Conservation (phyloP, 2,113 vertebrate species). For the Pandion haliaetus region DNA sequence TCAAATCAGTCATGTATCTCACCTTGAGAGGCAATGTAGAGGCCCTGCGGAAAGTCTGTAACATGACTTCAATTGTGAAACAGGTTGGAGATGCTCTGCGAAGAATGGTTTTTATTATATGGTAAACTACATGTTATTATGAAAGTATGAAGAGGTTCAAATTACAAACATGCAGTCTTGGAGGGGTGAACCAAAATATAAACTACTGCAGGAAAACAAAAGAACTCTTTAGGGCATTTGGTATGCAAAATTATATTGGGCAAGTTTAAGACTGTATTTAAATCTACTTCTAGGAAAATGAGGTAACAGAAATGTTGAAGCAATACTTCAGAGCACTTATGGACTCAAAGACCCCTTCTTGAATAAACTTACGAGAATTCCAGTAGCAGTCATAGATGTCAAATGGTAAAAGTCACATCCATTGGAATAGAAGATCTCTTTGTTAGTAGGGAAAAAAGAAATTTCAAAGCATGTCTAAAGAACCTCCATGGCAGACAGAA, state of each 20-base stretch:
- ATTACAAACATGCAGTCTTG: neutral
- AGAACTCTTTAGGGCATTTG: neutral
- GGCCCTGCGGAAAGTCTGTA: neutral
- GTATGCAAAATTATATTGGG: neutral
- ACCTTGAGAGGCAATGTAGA: neutral
- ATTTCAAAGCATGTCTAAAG: neutral
- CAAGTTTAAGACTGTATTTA: neutral
- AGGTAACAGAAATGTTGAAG: neutral
- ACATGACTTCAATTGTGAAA: neutral
- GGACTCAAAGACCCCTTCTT: neutral
- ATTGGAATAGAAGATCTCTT: neutral
- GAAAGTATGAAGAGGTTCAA: neutral
- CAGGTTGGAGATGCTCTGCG: neutral
- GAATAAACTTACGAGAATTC: neutral
- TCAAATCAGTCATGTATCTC: neutral
- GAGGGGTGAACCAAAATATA: neutral
- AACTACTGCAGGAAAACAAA: neutral
- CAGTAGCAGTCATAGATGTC: neutral
- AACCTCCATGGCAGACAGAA: neutral
- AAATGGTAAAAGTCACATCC: neutral
- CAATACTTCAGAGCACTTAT: neutral
- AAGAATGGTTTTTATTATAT: neutral
- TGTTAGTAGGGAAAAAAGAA: neutral
- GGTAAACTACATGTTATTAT: neutral
- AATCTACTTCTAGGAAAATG: neutral